Evolutionary conservation across 1,140 invertebrate genomes (phyloP).

Genomic region (Steinernema feltiae): DNA sequence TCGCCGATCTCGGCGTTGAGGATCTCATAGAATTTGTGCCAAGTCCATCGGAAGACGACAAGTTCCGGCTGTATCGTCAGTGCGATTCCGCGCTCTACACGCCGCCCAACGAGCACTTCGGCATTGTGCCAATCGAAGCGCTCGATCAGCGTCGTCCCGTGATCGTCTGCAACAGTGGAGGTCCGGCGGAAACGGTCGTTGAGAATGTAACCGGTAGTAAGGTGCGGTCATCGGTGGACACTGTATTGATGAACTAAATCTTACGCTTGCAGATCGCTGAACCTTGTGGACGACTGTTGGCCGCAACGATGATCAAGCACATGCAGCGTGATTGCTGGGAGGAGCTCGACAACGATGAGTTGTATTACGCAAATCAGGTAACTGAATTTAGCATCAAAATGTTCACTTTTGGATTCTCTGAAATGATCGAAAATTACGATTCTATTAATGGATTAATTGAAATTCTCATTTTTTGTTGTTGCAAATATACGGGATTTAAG

Average conservation of each 20-base stretch:
- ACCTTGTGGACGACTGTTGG: slow-evolving; percentile 49
- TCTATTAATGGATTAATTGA: no score
- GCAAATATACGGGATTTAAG: no score
- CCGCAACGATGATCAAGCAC: slow-evolving; percentile 55
- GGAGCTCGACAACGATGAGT: slow-evolving; percentile 47
- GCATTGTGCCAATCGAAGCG: slow-evolving; percentile 57
- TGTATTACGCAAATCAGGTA: slow-evolving; percentile 44
- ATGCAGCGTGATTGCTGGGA: slow-evolving; percentile 47
- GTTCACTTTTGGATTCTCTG: not conserved
- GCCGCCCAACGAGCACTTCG: slow-evolving; percentile 56
- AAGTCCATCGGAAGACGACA: slow-evolving; percentile 46
- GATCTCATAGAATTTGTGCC: slow-evolving; percentile 53
- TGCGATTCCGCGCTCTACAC: slow-evolving; percentile 56
- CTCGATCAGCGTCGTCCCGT: slow-evolving; percentile 54
- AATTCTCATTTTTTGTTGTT: no score
- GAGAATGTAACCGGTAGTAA: slow-evolving; percentile 55
- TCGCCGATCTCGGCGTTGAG: slow-evolving; percentile 41
- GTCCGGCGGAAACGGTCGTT: slow-evolving; percentile 54
- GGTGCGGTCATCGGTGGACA: not conserved
- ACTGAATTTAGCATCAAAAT: slow-evolving; percentile 5
- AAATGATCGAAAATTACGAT: no score
- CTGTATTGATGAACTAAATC: not conserved
- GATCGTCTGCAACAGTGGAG: slow-evolving; percentile 56
- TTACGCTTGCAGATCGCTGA: slow-evolving; percentile 40
- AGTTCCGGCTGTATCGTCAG: slow-evolving; percentile 50